Conservation (phyloP, 35 echinoderm and acorn worm species). For the Heliocidaris tuberculata region DNA sequence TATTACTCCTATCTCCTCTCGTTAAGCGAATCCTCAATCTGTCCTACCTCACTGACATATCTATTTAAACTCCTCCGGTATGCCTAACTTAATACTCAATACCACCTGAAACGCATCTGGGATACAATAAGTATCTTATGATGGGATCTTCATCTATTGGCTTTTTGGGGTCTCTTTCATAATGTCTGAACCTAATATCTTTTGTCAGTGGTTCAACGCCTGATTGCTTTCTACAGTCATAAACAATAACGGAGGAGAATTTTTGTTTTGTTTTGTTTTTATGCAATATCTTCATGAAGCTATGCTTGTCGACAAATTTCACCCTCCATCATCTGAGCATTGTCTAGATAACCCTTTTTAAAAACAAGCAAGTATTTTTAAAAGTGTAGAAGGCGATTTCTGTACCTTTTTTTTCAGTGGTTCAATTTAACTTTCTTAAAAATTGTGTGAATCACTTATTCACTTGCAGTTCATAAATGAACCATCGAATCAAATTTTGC, state of each 20-base stretch:
- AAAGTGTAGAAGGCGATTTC: too few relatives aligned
- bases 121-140: not conserved
- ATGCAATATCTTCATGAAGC: too few relatives aligned
- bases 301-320: too few relatives aligned
- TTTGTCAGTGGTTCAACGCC: not conserved
- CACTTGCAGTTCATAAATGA: too few relatives aligned
- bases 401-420: too few relatives aligned
- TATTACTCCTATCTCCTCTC: not conserved
- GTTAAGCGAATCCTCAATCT: not conserved
- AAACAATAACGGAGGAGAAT: not conserved
- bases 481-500: too few relatives aligned
- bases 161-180: not conserved
- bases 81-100: not conserved
- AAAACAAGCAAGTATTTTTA: too few relatives aligned
- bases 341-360: too few relatives aligned
- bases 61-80: not conserved
- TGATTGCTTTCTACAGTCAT: not conserved
- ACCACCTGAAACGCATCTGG: not conserved
- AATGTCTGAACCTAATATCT: not conserved
- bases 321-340: too few relatives aligned
- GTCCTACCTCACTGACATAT: not conserved
- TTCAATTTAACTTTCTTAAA: too few relatives aligned
- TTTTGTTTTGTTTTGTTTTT: too few relatives aligned
- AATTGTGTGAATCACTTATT: too few relatives aligned
- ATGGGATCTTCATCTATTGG: not conserved